These are phyloP conservation scores for Anoura caudifer DNA, from an alignment of 2,113 vertebrate genomes.

Conservation along the genomic window DNA sequence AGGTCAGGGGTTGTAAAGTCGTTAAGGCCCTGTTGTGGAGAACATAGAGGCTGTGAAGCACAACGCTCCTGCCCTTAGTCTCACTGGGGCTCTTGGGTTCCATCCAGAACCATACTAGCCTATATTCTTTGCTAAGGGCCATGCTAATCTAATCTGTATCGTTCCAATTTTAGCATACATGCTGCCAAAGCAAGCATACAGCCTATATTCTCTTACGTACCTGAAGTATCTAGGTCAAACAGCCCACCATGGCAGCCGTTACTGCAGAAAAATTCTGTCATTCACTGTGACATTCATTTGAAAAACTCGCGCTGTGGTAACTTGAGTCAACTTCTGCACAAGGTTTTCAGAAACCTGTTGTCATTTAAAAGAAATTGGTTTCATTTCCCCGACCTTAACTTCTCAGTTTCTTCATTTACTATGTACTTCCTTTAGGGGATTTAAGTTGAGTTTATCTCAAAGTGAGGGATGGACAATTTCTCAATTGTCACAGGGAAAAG, in stretches of 20 bases:
- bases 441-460: background rate
- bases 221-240: background rate
- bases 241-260: accelerated
- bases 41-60: background rate
- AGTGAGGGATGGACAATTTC: background rate
- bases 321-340: background rate
- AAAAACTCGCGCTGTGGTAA: background rate
- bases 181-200: too few relatives aligned
- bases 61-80: background rate
- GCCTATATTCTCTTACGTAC: background rate
- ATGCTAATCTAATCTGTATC: too few relatives aligned
- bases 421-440: conserved; percentile 49
- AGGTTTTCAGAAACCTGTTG: conserved; percentile 34
- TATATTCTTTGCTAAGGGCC: too few relatives aligned
- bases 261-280: background rate
- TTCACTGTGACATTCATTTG: background rate
- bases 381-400: conserved; percentile 57
- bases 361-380: conserved; percentile 48
- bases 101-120: background rate
- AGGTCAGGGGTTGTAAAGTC: background rate
- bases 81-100: background rate
- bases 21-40: background rate
- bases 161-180: too few relatives aligned
- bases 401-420: conserved; percentile 47
- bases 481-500: conserved; percentile 26